Evolutionary conservation across 2,113 vertebrate genomes (phyloP).

Genomic region (Paedocypris sp.): DNA sequence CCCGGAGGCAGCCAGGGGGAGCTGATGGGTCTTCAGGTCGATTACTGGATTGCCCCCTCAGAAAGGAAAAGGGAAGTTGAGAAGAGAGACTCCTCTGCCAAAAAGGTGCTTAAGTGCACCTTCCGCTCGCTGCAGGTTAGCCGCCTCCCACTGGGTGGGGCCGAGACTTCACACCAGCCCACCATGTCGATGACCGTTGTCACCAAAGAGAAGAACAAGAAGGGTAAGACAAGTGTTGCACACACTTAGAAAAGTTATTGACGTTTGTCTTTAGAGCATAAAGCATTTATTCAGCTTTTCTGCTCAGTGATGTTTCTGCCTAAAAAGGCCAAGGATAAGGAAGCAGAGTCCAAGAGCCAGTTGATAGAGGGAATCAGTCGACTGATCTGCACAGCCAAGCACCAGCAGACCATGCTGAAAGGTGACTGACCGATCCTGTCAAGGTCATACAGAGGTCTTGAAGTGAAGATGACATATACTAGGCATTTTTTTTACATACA

Average conservation of each 20-base stretch:
- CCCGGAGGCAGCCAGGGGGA: slow-evolving; percentile 54
- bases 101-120: slow-evolving; percentile 96
- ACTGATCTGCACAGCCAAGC: slow-evolving; percentile 93
- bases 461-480: no score
- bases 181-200: slow-evolving; percentile 95
- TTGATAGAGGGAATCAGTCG: slow-evolving; percentile 94
- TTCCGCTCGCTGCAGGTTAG: slow-evolving; percentile 98
- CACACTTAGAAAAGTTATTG: not conserved
- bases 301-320: slow-evolving; percentile 90
- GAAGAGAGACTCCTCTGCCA: slow-evolving; percentile 80
- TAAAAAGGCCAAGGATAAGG: slow-evolving; percentile 95
- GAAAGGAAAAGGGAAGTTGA: slow-evolving; percentile 85
- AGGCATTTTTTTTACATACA: no score
- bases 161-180: slow-evolving; percentile 66
- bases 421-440: slow-evolving; percentile 63
- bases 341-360: slow-evolving; percentile 88
- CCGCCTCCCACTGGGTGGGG: slow-evolving; percentile 73
- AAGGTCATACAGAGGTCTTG: no score
- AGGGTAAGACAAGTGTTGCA: slow-evolving; percentile 60
- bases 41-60: slow-evolving; percentile 84
- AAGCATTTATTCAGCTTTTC: not conserved
- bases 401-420: slow-evolving; percentile 95
- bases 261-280: not conserved
- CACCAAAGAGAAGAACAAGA: slow-evolving; percentile 97
- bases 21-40: slow-evolving; percentile 94